phyloP scores from a whole-genome alignment of 2,113 vertebrate genomes.

The Nanger granti region DNA sequence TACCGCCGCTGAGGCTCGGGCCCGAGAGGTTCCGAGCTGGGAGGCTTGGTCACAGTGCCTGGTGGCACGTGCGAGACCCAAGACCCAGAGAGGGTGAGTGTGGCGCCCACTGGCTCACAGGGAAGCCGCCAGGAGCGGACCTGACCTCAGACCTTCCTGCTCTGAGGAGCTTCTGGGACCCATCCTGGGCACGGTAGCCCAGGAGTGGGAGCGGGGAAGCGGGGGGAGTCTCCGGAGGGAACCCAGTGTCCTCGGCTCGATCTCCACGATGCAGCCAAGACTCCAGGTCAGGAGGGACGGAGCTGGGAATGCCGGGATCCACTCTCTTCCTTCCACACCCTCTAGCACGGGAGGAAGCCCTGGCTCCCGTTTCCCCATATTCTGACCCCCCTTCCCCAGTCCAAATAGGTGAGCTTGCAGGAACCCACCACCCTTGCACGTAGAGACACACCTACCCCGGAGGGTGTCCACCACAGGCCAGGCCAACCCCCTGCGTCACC shows the following conservation, averaged over 20 bases:
- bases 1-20: neutral
- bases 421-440: neutral
- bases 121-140: neutral
- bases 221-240: neutral
- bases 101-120: neutral
- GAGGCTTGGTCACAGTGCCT: neutral
- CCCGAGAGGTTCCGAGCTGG: neutral
- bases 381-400: neutral
- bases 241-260: neutral
- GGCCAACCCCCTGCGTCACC: neutral
- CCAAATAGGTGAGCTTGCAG: neutral
- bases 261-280: neutral
- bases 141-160: neutral
- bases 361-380: neutral
- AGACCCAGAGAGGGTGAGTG: neutral
- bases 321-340: accelerated
- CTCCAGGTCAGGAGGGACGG: neutral
- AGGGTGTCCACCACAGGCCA: neutral
- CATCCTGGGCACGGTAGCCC: neutral
- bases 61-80: neutral
- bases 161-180: neutral
- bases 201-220: neutral
- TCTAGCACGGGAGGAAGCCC: neutral
- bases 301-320: neutral
- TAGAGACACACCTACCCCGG: neutral